Conservation (phyloP, 2,113 vertebrate genomes). For the Orycteropus afer region DNA sequence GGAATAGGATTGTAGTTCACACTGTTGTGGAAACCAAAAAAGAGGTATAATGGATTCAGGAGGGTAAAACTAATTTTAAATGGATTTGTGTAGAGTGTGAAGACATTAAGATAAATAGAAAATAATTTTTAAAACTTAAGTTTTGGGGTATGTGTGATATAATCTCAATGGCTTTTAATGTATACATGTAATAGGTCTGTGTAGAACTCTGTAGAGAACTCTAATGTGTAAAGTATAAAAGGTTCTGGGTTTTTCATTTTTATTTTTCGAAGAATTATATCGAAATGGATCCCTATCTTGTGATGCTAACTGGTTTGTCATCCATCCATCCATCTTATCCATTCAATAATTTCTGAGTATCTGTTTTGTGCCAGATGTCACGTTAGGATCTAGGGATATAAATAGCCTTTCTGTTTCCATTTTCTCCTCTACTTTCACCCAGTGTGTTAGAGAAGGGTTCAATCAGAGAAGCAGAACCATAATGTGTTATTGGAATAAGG, state of each 20-base stretch:
- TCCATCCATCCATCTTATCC: neutral
- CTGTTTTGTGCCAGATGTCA: neutral
- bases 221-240: neutral
- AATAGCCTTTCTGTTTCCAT: neutral
- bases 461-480: neutral
- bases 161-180: neutral
- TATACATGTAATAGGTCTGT: neutral
- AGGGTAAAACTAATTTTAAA: neutral
- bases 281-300: neutral
- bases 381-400: neutral
- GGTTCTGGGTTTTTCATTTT: neutral
- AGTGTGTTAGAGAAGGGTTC: neutral
- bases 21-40: neutral
- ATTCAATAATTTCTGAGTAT: neutral
- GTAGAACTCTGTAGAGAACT: neutral
- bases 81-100: neutral
- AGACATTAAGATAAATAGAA: neutral
- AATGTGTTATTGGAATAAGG: neutral
- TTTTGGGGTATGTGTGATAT: neutral
- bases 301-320: neutral
- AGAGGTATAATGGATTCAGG: neutral
- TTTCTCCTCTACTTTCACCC: constrained; percentile 4
- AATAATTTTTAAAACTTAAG: neutral
- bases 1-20: neutral
- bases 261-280: neutral